A percentile compares a stretch with the other conserved stretches of the same genome.
phyloP scores from a whole-genome alignment of 2,888 invertebrate genomes.

The Dascillus cervinus region DNA sequence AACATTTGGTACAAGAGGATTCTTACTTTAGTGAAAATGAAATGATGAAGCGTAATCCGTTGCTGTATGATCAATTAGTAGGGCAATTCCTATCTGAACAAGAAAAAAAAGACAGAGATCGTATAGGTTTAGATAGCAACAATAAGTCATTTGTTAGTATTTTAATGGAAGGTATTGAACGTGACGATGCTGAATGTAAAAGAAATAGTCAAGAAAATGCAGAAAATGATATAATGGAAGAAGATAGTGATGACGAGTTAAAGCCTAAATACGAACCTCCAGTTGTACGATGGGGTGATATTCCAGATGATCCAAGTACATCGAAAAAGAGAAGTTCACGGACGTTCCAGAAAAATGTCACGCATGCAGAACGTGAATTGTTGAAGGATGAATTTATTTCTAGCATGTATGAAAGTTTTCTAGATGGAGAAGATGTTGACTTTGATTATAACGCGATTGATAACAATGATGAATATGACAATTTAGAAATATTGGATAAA shows the following conservation, averaged over 20 bases:
- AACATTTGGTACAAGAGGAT: constrained; percentile 58
- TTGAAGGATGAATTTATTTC: constrained; percentile 74
- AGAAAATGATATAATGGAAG: constrained; percentile 48
- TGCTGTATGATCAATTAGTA: constrained; percentile 82
- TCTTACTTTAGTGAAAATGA: constrained; percentile 84
- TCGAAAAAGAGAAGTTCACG: constrained; percentile 16
- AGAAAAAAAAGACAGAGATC: constrained; percentile 60
- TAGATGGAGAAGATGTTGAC: constrained; percentile 72
- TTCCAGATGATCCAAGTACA: constrained; percentile 29
- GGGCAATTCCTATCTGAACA: constrained; percentile 77
- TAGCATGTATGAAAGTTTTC: constrained; percentile 77
- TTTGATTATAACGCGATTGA: constrained; percentile 81
- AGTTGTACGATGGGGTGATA: constrained; percentile 27
- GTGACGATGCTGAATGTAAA: constrained; percentile 56
- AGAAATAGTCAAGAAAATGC: constrained; percentile 54
- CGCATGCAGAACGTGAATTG: constrained; percentile 51
- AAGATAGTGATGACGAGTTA: constrained; percentile 30
- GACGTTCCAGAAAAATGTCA: too few relatives aligned
- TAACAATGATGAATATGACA: constrained; percentile 72
- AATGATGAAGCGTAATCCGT: constrained; percentile 89
- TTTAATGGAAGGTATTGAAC: constrained; percentile 73
- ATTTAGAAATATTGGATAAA: constrained; percentile 59
- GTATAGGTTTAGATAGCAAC: constrained; percentile 45
- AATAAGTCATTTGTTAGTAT: constrained; percentile 64
- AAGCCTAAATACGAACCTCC: constrained; percentile 20